Evolutionary conservation across 2,113 vertebrate species (phyloP), one percentile per base, ranked within the genome.

Genomic region (Oncorhynchus gorbuscha): DNA sequence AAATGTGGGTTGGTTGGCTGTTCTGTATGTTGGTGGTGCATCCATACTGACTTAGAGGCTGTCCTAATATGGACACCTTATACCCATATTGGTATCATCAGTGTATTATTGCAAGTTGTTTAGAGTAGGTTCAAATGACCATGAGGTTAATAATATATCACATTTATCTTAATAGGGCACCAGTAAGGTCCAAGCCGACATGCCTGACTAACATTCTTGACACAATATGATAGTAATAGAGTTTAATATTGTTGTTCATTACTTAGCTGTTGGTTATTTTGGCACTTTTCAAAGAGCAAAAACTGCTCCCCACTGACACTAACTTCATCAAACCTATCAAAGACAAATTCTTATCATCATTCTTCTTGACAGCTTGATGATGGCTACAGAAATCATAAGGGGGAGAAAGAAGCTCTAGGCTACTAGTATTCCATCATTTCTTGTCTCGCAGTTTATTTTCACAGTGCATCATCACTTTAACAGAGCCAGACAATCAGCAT

Each of bases 331-430:
- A 32, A 68, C 18, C 26, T 35, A 32, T 32, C 28, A 32, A 13
- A 11, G 66, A 18, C 49, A n/a, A 75, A 75, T 58, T 69, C 48
- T 26, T 35, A 13, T 66, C 65, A 69, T 75, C 28, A 68, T 24
- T 75, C 64, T 59, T 69, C 20, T 26, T 68, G 64, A 69, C 74
- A 69, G 22, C 28, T 69, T 68, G 49, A 58, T 45, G 65, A 59
- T 35, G 55, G 22, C 12, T 30, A 39, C 48, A 65, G 58, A 28
- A n/a, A 26, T 24, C 65, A 26, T 16, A 16, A 67, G 26, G 26
- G 3, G 9, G 5, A n/a, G 7, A 8, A 62, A 62, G 7, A 22
- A 62, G 59, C n/a, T 58, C 39, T 18, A 18, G 51, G 51, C n/a
- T 24, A 11, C 59, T 16, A 62, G 59, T 62, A 6, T n/a, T 62